A percentile compares a stretch with the other conserved stretches of the same genome.
Evolutionary conservation across 2,888 invertebrate genomes (phyloP).

Genomic region (Cantharis lateralis): DNA sequence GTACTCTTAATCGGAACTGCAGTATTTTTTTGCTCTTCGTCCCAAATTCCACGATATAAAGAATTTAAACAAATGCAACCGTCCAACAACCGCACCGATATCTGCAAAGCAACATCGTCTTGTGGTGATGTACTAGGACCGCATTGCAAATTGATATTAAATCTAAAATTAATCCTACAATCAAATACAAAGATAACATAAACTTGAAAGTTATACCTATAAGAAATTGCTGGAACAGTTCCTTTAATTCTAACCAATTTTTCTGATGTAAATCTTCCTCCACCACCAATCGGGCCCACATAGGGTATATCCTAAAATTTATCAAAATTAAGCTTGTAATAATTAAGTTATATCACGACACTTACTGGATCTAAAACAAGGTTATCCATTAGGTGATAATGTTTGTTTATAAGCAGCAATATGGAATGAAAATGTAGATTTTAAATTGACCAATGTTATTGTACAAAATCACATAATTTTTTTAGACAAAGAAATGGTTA

Average conservation of each 20-base stretch:
- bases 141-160: constrained; percentile 46
- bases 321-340: not conserved
- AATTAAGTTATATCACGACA: not conserved
- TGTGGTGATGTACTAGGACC: constrained; percentile 73
- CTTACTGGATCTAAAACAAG: constrained; percentile 15
- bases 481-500: no score
- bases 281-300: constrained; percentile 66
- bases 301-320: constrained; percentile 69
- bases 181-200: not conserved
- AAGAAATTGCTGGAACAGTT: constrained; percentile 61
- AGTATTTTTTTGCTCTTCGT: constrained; percentile 63
- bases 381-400: not conserved
- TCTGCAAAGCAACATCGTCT: constrained; percentile 77
- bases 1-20: constrained; percentile 65
- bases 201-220: constrained; percentile 57
- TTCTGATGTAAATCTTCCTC: constrained; percentile 66
- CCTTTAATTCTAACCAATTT: constrained; percentile 75
- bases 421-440: not conserved
- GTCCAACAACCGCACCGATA: constrained; percentile 66
- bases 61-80: constrained; percentile 64
- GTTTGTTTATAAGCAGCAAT: not conserved
- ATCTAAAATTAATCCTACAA: not conserved
- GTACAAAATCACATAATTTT: no score
- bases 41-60: constrained; percentile 62
- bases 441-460: not conserved